A percentile compares a stretch with the other conserved stretches of the same genome.
phyloP scores from a whole-genome alignment of 2,888 invertebrate species.

The Alloplasta piceator region DNA sequence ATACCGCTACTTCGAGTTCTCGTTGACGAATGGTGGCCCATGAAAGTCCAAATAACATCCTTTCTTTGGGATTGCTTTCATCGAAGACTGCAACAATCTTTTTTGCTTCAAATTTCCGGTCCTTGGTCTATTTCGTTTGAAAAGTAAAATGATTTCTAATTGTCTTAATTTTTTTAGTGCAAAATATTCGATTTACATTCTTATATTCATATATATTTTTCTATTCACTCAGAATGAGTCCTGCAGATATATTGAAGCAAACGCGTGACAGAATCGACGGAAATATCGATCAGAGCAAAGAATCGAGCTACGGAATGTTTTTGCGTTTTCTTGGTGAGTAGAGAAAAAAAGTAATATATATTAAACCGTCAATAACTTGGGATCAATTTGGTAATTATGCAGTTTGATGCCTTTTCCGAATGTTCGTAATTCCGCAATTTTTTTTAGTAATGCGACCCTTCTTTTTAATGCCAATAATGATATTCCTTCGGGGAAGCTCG shows the following conservation, averaged over 20 bases:
- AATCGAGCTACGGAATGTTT: constrained; percentile 84
- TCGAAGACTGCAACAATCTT: constrained; percentile 85
- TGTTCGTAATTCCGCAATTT: no score
- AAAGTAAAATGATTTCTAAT: constrained; percentile 80
- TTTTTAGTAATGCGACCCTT: no score
- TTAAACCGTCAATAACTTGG: no score
- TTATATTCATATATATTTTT: background rate
- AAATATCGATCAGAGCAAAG: constrained; percentile 73
- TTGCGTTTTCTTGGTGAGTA: constrained; percentile 83
- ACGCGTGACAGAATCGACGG: constrained; percentile 80
- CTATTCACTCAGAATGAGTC: constrained; percentile 71
- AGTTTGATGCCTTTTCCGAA: no score
- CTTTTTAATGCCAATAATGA: no score
- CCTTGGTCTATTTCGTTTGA: constrained; percentile 82
- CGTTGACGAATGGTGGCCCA: constrained; percentile 83
- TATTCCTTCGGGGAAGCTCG: no score
- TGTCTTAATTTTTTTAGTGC: constrained; percentile 67
- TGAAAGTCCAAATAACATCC: constrained; percentile 82
- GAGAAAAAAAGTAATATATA: background rate
- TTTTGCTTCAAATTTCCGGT: constrained; percentile 83
- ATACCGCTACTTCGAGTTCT: constrained; percentile 83
- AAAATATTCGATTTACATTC: background rate
- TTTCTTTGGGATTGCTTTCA: constrained; percentile 86
- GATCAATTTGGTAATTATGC: no score
- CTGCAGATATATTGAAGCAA: constrained; percentile 79